Base-by-base conservation (phyloP, 1,140 invertebrate genomes). In the Conus betulinus region DNA sequence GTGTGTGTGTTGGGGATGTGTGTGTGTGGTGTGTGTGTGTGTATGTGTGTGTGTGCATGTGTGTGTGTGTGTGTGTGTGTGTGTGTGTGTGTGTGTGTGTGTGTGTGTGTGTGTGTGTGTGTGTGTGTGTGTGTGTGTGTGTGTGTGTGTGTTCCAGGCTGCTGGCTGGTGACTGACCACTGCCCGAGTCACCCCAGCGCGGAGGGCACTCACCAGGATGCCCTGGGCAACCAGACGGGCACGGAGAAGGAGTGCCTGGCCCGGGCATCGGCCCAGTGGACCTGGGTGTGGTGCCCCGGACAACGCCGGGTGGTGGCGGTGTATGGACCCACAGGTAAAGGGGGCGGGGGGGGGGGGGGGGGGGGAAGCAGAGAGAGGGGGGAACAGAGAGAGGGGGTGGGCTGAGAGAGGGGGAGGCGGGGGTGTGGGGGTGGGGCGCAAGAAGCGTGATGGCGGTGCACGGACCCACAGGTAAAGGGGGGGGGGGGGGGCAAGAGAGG, bases 281-380 rank as follows among this genome's bases (percentile, higher is more conserved):
- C 53, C n/a, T 88, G 84, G 83, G 91, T 90, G 87, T 90, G 91
- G 0, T 85, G 86, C 3, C 63, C 89, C 17, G 20, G 20, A 2
- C 82, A 87, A 17, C 82, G 91, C 67, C 53, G 20, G 8, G 88
- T 92, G 1, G 84, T 82, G 4, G 89, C 89, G n/a, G 88, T 92
- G 13, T 92, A 87, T 83, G 89, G 91, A 60, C 91, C 91, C 17
- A 90, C 91, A 74, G 91, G 91, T 92, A 3, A 53, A 10, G 25
- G 23, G 6, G 23, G n/a, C 5, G n/a, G 8, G 2, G 71, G 23
- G 71, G 23, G 71, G 23, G 71, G n/a, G n/a, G 15, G 10, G n/a
- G 71, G n/a, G 71, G 6, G 71, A n/a, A 23, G n/a, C 17, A 13
- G 71, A 74, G 23, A n/a, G 71, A 74, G 71, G n/a, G 17, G n/a